A percentile compares a stretch with the other conserved stretches of the same genome.
These are phyloP conservation scores for Aleiodes leptofemur DNA, from an alignment of 2,888 invertebrate species.

Conservation along the genomic window DNA sequence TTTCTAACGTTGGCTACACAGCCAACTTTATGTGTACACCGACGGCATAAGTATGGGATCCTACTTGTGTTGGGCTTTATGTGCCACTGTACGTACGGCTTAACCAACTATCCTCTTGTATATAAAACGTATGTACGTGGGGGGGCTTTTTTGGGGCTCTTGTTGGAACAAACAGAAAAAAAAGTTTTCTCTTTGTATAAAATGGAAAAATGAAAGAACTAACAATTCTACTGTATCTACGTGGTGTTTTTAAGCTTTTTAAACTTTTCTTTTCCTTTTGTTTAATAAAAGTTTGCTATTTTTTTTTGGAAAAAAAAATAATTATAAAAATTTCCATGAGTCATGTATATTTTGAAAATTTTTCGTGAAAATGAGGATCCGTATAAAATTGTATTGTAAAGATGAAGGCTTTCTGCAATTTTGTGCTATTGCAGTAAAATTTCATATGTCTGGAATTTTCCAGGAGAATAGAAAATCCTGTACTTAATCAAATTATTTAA, in stretches of 20 bases:
- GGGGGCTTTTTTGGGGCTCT: slow-evolving; percentile 1
- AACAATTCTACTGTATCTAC: slow-evolving; percentile 27
- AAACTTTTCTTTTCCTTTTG: too few relatives aligned
- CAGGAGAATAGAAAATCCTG: too few relatives aligned
- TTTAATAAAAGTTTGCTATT: too few relatives aligned
- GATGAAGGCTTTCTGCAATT: too few relatives aligned
- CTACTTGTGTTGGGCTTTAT: slow-evolving; percentile 48
- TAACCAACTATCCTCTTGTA: slow-evolving; percentile 38
- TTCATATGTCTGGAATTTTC: too few relatives aligned
- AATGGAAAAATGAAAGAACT: slow-evolving; percentile 2
- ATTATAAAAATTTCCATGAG: too few relatives aligned
- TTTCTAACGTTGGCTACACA: slow-evolving; percentile 17
- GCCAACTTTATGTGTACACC: slow-evolving; percentile 73
- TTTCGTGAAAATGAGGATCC: too few relatives aligned
- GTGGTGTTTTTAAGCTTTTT: not conserved
- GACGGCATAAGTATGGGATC: slow-evolving; percentile 73
- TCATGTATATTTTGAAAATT: too few relatives aligned
- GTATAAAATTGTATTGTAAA: too few relatives aligned
- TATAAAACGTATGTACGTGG: slow-evolving; percentile 29
- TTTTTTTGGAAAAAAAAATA: too few relatives aligned
- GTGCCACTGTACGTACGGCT: slow-evolving; percentile 37
- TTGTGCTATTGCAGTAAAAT: too few relatives aligned
- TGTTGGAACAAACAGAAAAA: slow-evolving; percentile 6
- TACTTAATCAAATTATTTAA: too few relatives aligned
- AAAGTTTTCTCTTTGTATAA: slow-evolving; percentile 13